Base-by-base conservation (phyloP, 1,140 invertebrate genomes). In the Drosophila willistoni region DNA sequence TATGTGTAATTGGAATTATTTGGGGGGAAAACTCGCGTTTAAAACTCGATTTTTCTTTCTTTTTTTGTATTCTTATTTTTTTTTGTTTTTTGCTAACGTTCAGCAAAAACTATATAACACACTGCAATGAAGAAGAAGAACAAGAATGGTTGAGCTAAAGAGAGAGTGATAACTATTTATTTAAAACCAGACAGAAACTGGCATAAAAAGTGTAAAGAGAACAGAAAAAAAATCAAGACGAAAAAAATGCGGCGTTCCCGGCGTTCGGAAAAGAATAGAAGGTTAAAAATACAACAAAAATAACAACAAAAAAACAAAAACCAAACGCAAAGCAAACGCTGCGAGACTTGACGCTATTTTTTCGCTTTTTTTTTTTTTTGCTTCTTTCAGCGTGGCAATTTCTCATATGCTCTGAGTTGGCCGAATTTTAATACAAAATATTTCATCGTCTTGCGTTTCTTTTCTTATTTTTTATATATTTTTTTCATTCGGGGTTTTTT, bases 1-100 rank as follows among this genome's bases (percentile, higher is more conserved):
- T 89, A 89, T 87, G 84, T 87, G 83, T 77, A 67, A 79, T 81
- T 89, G 84, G 83, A 89, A 89, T 89, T 84, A 81, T 77, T 63
- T 79, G 42, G 69, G 34, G 36, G 33, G 39, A 42, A 75, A 81
- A 89, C 84, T 81, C 84, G 79, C 80, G 80, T 73, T 77, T 61
- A 41, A 2, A 77, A 77, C 60, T 77, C 63, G 63, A 70, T 60
- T 54, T 76, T 73, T 76, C 70, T 59, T 17, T 17, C n/a, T 59
- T 39, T 34, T 34, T 39, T 57, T 36, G 1, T 36, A 25, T 57
- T 14, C 13, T 34, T 57, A 22, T 25, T 34, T 33, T 14, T 14
- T 57, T 36, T 59, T 36, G 9, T 59, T 59, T 34, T 57, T 57
- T 36, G 33, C 34, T 39, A 19, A 14, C 29, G 56, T 59, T 59